These are phyloP conservation scores for Trachythela sp. DNA, from an alignment of 64 coral and sea anemone genomes.

Conservation along the genomic window DNA sequence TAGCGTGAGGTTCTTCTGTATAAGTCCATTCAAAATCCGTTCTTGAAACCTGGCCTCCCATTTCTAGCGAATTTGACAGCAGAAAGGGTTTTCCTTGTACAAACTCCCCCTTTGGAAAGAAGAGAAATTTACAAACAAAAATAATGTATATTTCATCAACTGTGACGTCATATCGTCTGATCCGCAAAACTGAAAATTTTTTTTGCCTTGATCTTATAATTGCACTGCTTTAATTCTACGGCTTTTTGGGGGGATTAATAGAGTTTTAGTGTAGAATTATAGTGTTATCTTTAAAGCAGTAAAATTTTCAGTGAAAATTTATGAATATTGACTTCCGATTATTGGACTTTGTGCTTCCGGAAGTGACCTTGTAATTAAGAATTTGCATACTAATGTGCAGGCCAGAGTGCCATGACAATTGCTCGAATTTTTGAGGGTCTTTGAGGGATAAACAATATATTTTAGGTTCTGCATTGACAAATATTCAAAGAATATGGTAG, in stretches of 20 bases:
- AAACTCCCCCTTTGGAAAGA: background rate
- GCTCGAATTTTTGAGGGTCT: no score
- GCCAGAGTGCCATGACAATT: no score
- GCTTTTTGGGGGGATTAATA: background rate
- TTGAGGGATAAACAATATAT: no score
- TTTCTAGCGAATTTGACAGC: background rate
- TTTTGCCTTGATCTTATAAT: background rate
- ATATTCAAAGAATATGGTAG: no score
- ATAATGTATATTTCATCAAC: background rate
- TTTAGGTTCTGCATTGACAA: no score
- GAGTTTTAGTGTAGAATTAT: background rate
- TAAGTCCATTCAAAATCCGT: constrained; percentile 73
- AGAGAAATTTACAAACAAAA: background rate
- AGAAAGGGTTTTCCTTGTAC: background rate
- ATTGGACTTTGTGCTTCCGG: background rate
- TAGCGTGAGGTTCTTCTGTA: constrained; percentile 66
- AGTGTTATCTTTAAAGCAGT: background rate
- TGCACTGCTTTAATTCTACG: background rate
- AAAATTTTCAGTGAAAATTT: background rate
- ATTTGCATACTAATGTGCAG: background rate
- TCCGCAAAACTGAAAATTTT: background rate
- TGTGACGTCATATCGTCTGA: constrained; percentile 20
- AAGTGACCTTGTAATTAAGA: background rate
- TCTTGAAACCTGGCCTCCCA: constrained; percentile 47
- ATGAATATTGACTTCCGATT: background rate